These are phyloP conservation scores for Columbina picui DNA, from an alignment of 2,113 vertebrate genomes.

Conservation along the genomic window DNA sequence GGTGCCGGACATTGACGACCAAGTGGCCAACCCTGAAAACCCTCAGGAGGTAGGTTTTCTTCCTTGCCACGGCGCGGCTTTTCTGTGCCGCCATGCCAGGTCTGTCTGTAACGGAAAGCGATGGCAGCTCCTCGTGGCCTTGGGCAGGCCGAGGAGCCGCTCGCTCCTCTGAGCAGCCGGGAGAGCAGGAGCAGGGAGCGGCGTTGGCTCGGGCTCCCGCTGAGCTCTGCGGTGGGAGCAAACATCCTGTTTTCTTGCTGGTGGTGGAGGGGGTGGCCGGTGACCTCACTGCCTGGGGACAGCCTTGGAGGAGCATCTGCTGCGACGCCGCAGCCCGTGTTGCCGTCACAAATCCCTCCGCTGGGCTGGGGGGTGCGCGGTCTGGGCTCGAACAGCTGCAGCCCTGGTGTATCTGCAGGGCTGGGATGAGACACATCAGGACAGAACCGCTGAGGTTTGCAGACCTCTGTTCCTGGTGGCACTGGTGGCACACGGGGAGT, in stretches of 20 bases:
- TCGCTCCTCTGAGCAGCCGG: neutral
- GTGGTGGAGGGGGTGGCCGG: neutral
- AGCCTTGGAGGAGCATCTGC: neutral
- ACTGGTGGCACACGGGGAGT: fast-evolving
- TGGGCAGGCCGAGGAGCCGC: neutral
- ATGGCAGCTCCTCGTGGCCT: neutral
- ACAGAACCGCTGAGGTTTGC: neutral
- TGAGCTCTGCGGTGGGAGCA: neutral
- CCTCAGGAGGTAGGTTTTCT: slow-evolving; percentile 88
- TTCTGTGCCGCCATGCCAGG: fast-evolving
- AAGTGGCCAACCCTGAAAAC: slow-evolving; percentile 89
- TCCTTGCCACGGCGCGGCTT: neutral
- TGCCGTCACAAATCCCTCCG: neutral
- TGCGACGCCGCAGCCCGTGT: fast-evolving
- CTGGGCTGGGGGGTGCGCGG: neutral
- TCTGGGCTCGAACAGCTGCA: neutral
- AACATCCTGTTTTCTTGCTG: slow-evolving; percentile 28
- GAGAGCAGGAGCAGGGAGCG: neutral
- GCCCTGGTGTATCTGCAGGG: neutral
- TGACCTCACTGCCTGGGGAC: neutral
- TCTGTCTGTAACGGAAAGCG: neutral
- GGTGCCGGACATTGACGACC: slow-evolving; percentile 97
- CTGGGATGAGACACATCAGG: neutral
- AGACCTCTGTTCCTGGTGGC: neutral
- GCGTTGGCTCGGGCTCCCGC: neutral